Conservation (phyloP, 2,797 vertebrate species). For the Potorous gilbertii region DNA sequence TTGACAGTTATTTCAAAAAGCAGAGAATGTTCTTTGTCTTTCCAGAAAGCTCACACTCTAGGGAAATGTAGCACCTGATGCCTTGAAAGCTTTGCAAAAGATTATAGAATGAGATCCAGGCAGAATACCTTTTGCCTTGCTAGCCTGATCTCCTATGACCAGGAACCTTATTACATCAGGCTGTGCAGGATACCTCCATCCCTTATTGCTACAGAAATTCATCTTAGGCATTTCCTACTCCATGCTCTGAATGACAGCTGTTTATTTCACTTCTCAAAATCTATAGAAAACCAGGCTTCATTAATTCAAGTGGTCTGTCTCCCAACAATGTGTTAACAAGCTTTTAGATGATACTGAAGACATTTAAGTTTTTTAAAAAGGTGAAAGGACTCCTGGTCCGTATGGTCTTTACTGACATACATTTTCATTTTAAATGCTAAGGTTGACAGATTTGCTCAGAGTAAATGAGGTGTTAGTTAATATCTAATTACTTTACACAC, state of each 20-base stretch:
- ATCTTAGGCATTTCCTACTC: slow-evolving; percentile 51
- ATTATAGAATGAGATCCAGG: neutral
- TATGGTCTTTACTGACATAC: slow-evolving; percentile 50
- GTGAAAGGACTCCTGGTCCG: slow-evolving; percentile 62
- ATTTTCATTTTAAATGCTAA: slow-evolving; percentile 57
- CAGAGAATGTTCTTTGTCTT: neutral
- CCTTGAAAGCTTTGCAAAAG: neutral
- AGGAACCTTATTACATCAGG: neutral
- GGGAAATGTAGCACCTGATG: neutral
- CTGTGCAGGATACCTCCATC: neutral
- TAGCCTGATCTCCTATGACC: neutral
- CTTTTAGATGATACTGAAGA: slow-evolving; percentile 20
- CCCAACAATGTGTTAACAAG: slow-evolving; percentile 56
- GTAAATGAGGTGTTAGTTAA: slow-evolving; percentile 64
- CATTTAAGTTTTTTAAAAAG: slow-evolving; percentile 37
- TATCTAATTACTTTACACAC: slow-evolving; percentile 59
- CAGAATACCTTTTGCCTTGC: neutral
- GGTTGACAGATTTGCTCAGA: slow-evolving; percentile 56
- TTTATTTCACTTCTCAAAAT: slow-evolving; percentile 50
- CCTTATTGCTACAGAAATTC: neutral
- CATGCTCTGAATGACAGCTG: slow-evolving; percentile 20
- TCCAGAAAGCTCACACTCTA: neutral
- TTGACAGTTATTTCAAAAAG: neutral
- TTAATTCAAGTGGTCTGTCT: slow-evolving; percentile 41
- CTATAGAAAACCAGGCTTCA: slow-evolving; percentile 50